Evolutionary conservation across 2,888 invertebrate genomes (phyloP).

Genomic region (Dryadula phaetusa): DNA sequence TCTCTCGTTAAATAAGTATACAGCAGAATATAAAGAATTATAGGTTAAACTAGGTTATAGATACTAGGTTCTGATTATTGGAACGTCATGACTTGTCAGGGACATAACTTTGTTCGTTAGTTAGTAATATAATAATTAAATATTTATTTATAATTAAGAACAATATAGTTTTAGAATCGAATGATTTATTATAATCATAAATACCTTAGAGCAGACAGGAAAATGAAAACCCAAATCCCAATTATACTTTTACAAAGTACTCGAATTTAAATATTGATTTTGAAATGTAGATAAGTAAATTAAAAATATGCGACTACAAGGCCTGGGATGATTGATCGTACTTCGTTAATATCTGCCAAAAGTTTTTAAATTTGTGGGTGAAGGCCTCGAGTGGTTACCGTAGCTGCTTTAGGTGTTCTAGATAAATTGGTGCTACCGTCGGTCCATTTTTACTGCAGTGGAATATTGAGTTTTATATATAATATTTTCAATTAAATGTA

Average conservation of each 20-base stretch:
- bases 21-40: no score
- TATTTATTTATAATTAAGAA: no score
- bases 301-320: conserved; percentile 26
- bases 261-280: conserved; percentile 23
- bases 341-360: conserved; percentile 43
- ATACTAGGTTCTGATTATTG: no score
- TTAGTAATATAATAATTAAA: no score
- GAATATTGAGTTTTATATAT: conserved; percentile 28
- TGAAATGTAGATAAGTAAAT: conserved; percentile 26
- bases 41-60: no score
- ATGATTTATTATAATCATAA: no score
- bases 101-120: no score
- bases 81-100: no score
- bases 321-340: conserved; percentile 42
- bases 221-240: not conserved
- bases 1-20: no score
- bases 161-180: no score
- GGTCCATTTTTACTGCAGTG: conserved; percentile 34
- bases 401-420: conserved; percentile 38
- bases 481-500: conserved; percentile 10
- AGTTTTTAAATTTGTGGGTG: conserved; percentile 44
- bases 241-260: conserved; percentile 7
- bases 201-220: no score
- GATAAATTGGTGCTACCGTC: conserved; percentile 37
- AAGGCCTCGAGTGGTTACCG: conserved; percentile 41